Base-by-base conservation (phyloP, 2,797 vertebrate species). In the Podarcis lilfordi region DNA sequence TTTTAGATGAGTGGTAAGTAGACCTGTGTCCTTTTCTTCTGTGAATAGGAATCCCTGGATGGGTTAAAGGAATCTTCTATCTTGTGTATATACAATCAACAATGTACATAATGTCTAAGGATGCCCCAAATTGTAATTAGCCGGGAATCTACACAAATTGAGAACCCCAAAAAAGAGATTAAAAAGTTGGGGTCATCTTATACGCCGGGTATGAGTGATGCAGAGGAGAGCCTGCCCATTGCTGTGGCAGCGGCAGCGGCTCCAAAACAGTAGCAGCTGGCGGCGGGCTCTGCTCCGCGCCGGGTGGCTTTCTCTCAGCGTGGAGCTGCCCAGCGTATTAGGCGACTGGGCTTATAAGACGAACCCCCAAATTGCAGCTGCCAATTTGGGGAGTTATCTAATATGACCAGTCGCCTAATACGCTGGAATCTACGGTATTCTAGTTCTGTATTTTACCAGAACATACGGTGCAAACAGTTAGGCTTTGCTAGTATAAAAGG, bases 1-100 rank as follows among this genome's bases (percentile, higher is more conserved):
- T 92, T 86, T 93, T 55, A 7, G 80, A 85, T 87, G 89, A 84
- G 71, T 93, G 88, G 32, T 94, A 32, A 66, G 72, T 66, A 15
- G 69, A 2, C 29, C 55, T 74, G 35, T 3, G 29, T 19, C 27
- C 29, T 7, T 27, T 27, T 43, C 11, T 25, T 8, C 69, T 19
- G 3, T 5, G 11, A 7, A 6, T 8, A 4, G 7, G 13, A 15
- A 21, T 27, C 25, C 43, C 35, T 25, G 75, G 11, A 21, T 27
- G 13, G n/a, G 29, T 27, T 29, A n/a, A 43, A 15, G 69, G 68
- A 66, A 17, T 69, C n/a, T 8, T 40, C 5, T 64, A 61, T 86
- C 37, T 68, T 10, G 68, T 88, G 27, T 3, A 35, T 64, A 64
- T 19, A 37, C 11, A 71, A 55, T 85, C 37, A 69, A 15, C 84